phyloP scores from a whole-genome alignment of 2,888 invertebrate species.

The Lypha dubia region DNA sequence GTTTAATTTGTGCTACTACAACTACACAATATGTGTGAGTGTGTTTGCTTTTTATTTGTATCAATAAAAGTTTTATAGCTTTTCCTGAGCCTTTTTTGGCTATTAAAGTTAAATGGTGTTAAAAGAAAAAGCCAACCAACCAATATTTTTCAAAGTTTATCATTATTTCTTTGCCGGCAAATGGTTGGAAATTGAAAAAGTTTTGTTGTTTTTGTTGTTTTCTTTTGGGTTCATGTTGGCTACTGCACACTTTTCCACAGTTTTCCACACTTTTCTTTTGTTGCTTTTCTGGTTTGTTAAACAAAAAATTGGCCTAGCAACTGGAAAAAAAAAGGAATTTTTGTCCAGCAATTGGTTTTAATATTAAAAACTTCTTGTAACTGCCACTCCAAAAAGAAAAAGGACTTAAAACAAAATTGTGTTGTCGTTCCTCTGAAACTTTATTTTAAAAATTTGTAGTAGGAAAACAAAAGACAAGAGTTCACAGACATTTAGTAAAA shows the following conservation, averaged over 20 bases:
- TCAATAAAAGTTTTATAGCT: not conserved
- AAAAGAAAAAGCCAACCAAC: not conserved
- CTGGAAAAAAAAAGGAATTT: not conserved
- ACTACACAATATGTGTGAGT: too few species aligned
- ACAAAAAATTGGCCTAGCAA: not conserved
- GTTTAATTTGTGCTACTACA: too few species aligned
- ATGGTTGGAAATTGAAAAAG: slow-evolving; percentile 32
- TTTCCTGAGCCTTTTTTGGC: not conserved
- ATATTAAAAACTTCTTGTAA: not conserved
- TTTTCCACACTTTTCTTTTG: slow-evolving; percentile 1
- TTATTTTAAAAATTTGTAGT: not conserved
- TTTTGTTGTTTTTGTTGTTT: not conserved
- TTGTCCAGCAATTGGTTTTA: not conserved
- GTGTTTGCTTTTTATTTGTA: too few species aligned
- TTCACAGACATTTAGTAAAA: not conserved
- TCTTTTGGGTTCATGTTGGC: not conserved
- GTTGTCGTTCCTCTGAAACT: not conserved
- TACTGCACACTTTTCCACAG: too few species aligned
- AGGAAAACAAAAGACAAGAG: too few species aligned
- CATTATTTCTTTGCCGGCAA: slow-evolving; percentile 17
- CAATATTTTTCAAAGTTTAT: slow-evolving; percentile 20
- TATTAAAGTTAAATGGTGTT: slow-evolving; percentile 2
- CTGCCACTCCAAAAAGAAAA: not conserved
- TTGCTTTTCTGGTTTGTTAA: not conserved
- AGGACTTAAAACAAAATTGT: not conserved